Conservation (phyloP, 2,797 vertebrate genomes). For the Phalloptychus januarius region DNA sequence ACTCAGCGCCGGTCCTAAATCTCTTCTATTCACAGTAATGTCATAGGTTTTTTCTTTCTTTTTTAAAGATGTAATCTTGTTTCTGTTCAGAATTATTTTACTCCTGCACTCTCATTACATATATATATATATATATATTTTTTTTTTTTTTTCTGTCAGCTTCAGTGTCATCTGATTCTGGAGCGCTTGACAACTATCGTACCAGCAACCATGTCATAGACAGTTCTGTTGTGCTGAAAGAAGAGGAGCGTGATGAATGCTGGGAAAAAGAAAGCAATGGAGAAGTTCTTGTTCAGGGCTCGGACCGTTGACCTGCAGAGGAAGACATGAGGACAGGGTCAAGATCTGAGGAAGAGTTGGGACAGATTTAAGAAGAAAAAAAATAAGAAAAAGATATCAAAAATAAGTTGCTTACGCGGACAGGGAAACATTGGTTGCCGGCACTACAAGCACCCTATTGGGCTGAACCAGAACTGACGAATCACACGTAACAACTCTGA, state of each 20-base stretch:
- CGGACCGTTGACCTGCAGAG: constrained; percentile 90
- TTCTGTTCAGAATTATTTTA: constrained; percentile 26
- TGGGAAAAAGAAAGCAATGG: constrained; percentile 98
- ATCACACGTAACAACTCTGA: constrained; percentile 94
- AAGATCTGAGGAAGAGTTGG: not conserved
- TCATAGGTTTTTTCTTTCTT: constrained; percentile 18
- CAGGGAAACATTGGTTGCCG: constrained; percentile 94
- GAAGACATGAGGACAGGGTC: constrained; percentile 2
- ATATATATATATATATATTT: no score
- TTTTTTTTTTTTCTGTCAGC: not conserved
- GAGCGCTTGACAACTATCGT: constrained; percentile 97
- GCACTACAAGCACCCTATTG: constrained; percentile 93
- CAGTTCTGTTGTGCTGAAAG: constrained; percentile 99
- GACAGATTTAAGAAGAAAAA: not conserved
- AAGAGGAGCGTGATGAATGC: constrained; percentile 97
- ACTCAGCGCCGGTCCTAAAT: constrained; percentile 7
- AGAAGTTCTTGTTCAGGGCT: constrained; percentile 99
- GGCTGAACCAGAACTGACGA: constrained; percentile 93
- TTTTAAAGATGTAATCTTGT: constrained; percentile 13
- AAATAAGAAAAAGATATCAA: not conserved
- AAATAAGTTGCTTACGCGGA: constrained; percentile 88
- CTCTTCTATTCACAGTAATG: constrained; percentile 22
- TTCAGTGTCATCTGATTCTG: constrained; percentile 86
- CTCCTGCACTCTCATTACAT: not conserved
- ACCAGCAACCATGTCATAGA: constrained; percentile 97